A percentile compares a stretch with the other conserved stretches of the same genome.
Conservation (phyloP, 1,140 invertebrate species). For the Sitodiplosis mosellana region DNA sequence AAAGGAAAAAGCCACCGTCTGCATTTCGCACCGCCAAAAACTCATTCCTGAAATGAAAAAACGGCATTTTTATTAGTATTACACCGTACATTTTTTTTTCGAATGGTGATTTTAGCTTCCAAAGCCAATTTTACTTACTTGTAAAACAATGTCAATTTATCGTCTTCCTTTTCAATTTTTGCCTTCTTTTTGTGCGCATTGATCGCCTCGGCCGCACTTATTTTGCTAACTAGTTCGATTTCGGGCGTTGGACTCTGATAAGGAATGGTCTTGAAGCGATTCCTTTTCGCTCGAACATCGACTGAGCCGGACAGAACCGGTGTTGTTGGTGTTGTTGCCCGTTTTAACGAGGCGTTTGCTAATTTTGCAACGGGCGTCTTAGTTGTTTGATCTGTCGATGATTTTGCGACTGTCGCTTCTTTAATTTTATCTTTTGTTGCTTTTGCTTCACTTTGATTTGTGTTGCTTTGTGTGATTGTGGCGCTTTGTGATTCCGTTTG, state of each 20-base stretch:
- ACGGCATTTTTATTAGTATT: conserved; percentile 1
- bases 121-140: conserved; percentile 36
- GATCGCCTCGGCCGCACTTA: conserved; percentile 32
- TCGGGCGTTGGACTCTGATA: conserved; percentile 68
- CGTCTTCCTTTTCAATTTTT: conserved; percentile 41
- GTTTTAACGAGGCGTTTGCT: not conserved
- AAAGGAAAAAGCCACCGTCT: conserved; percentile 75
- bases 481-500: not conserved
- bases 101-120: no score
- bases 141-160: conserved; percentile 69
- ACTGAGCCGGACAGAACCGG: not conserved
- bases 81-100: no score
- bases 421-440: not conserved
- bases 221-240: conserved; percentile 50
- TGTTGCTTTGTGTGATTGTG: not conserved
- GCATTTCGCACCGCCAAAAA: conserved; percentile 80
- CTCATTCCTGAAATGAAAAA: conserved; percentile 45
- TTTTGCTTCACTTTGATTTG: not conserved
- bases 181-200: conserved; percentile 32
- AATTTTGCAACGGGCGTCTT: not conserved
- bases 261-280: conserved; percentile 21
- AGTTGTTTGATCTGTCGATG: conserved; percentile 1
- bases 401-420: not conserved
- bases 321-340: not conserved
- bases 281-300: conserved; percentile 6